Conservation (phyloP, 2,113 vertebrate genomes). For the Miniopterus natalensis region DNA sequence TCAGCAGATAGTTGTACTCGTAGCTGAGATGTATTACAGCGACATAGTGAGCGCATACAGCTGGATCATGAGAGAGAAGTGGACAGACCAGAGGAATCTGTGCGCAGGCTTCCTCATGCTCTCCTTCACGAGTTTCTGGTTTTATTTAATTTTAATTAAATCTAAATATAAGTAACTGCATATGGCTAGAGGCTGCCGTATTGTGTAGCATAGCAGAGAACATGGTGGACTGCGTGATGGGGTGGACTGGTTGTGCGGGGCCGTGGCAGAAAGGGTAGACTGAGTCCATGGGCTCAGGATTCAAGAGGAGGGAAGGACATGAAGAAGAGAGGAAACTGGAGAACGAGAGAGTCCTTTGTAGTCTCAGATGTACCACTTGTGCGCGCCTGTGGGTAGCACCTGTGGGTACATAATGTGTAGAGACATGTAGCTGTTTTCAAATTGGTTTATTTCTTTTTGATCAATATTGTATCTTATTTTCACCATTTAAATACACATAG, state of each 20-base stretch:
- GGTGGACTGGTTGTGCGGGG: neutral
- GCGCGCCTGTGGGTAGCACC: neutral
- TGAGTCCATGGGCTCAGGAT: neutral
- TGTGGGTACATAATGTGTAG: neutral
- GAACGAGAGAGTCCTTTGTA: neutral
- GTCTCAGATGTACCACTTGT: neutral
- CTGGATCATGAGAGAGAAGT: neutral
- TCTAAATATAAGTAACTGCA: neutral
- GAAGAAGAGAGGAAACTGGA: neutral
- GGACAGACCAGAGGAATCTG: neutral
- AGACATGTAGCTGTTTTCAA: conserved; percentile 21
- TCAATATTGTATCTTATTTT: conserved; percentile 35
- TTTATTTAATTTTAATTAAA: neutral
- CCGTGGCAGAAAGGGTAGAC: neutral
- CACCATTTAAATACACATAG: neutral
- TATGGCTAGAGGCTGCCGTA: neutral
- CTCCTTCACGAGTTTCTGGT: neutral
- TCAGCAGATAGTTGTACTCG: neutral
- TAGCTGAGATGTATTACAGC: neutral
- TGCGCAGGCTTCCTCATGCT: neutral
- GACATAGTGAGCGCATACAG: neutral
- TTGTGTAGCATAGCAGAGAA: neutral
- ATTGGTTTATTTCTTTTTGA: neutral
- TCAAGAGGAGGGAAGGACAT: neutral
- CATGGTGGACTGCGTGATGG: neutral